These are phyloP conservation scores for Monarcha castaneiventris DNA, from an alignment of 2,113 vertebrate species.

Conservation along the genomic window DNA sequence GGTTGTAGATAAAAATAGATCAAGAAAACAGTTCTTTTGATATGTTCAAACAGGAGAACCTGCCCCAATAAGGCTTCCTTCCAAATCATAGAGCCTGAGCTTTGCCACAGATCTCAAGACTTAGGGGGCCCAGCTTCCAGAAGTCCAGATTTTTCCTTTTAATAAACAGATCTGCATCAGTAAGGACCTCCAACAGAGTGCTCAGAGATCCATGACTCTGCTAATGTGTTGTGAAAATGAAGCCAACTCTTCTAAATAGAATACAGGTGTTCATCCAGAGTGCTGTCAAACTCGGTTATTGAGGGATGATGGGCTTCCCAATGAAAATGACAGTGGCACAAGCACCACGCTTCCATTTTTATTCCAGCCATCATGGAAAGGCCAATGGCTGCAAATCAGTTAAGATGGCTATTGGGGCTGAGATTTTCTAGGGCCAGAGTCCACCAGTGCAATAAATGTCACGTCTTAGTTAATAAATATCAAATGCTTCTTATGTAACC, in stretches of 20 bases:
- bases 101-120: neutral
- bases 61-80: neutral
- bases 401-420: neutral
- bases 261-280: constrained; percentile 47
- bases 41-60: neutral
- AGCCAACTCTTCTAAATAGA: neutral
- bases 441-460: neutral
- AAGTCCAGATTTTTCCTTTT: neutral
- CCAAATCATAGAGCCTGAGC: neutral
- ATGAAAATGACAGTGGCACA: neutral
- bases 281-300: constrained; percentile 28
- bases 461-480: constrained; percentile 12
- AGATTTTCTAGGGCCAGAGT: neutral
- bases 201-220: neutral
- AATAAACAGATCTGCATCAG: neutral
- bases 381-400: neutral
- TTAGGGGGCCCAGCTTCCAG: neutral
- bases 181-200: neutral
- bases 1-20: neutral
- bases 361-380: neutral
- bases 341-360: neutral
- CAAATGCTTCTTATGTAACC: neutral
- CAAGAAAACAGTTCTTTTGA: neutral
- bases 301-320: neutral
- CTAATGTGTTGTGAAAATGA: constrained; percentile 55